Base-by-base conservation (phyloP, 2,113 vertebrate genomes). In the Drymodes brunneopygia region DNA sequence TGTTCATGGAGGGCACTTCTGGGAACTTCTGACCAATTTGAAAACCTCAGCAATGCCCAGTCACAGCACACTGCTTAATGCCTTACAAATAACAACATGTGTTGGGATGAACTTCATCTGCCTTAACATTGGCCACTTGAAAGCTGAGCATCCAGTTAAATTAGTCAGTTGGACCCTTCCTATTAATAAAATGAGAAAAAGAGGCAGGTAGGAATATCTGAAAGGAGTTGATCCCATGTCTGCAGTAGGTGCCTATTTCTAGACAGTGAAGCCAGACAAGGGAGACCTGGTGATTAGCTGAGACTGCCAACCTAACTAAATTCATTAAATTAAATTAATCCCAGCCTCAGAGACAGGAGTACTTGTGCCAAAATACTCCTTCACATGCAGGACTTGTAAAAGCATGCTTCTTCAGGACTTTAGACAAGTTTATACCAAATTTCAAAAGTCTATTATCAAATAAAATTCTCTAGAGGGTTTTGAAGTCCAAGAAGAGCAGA, bases 401-500 rank as follows among this genome's bases (percentile, higher is more conserved):
- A 89, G 15, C 50, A 80, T 0, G 1, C 40, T 83, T 91, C 84
- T 61, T 79, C 65, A 65, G 74, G 60, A 64, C 79, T 48, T 86
- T 4, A 51, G 71, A 86, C 66, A 90, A 82, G 62, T 91, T 90
- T 80, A 62, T 83, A 82, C 10, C 65, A 66, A 81, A 73, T 75
- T 94, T 69, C n/a, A 81, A 66, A 90, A 81, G 29, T 86, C 51
- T 92, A 18, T 62, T 93, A 70, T 81, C 38, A 83, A 92, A 90
- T 62, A 56, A 90, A 92, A 75, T 70, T 62, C 51, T 88, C 71
- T 21, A 58, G 51, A 77, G 17, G 4, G 15, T 86, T 81, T 73
- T 94, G 94, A 92, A 74, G 70, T 48, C 66, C 70, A 85, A 57
- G 81, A 84, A 72, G 29, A 66, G 29, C 27, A 86, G 35, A 82